A percentile compares a stretch with the other conserved stretches of the same genome.
phyloP scores from a whole-genome alignment of 2,797 vertebrate genomes.

The Lates japonicus region DNA sequence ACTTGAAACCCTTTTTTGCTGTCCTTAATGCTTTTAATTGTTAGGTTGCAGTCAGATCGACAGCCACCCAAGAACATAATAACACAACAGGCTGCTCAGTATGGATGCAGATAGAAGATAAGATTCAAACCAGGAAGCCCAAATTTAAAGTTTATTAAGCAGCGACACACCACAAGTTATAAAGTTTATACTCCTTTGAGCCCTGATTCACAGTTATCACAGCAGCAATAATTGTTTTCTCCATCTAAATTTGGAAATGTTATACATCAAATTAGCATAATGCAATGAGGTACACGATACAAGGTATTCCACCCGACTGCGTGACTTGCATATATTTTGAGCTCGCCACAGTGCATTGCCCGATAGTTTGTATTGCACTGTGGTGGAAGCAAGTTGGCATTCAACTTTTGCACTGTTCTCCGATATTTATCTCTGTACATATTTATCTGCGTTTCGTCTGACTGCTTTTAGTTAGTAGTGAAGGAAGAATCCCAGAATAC shows the following conservation, averaged over 20 bases:
- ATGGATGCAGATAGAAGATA: neutral
- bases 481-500: slow-evolving; percentile 15
- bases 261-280: neutral
- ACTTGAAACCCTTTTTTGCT: neutral
- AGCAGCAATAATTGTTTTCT: neutral
- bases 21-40: neutral
- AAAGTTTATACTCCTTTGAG: neutral
- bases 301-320: neutral
- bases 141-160: slow-evolving; percentile 15
- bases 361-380: neutral
- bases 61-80: neutral
- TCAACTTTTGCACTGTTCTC: neutral
- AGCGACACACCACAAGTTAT: neutral
- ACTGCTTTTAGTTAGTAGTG: neutral
- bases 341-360: neutral
- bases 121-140: slow-evolving; percentile 12
- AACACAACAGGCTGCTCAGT: neutral
- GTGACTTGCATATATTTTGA: neutral
- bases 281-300: neutral
- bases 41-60: neutral
- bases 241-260: slow-evolving; percentile 12
- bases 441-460: neutral
- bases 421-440: neutral
- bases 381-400: neutral
- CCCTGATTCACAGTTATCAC: neutral